Conservation (phyloP, 2,888 invertebrate species). For the Liposcelis brunnea region DNA sequence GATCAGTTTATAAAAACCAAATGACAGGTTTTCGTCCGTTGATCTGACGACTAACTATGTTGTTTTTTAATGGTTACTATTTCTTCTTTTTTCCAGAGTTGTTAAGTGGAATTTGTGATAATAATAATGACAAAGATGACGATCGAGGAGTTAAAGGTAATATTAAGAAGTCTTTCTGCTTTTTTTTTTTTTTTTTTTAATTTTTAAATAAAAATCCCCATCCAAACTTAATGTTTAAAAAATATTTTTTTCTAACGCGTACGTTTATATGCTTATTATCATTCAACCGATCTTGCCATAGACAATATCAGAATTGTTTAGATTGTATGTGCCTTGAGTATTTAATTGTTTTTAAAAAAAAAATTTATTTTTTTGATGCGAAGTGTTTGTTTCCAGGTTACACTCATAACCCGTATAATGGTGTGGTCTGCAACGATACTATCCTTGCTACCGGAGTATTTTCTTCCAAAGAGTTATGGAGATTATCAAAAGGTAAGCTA, state of each 20-base stretch:
- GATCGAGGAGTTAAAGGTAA: constrained; percentile 60
- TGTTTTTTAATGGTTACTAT: constrained; percentile 2
- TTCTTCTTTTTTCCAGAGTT: constrained; percentile 42
- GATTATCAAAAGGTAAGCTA: constrained; percentile 85
- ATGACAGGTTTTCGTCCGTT: no score
- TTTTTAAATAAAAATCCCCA: no score
- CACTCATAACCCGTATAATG: constrained; percentile 93
- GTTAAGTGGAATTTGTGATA: constrained; percentile 56
- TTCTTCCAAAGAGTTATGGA: constrained; percentile 98
- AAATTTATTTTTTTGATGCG: no score
- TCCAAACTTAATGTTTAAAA: no score
- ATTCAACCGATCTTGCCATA: no score
- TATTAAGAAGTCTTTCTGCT: constrained; percentile 16
- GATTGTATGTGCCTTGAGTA: no score
- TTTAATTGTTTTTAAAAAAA: no score
- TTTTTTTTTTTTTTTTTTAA: constrained; percentile 11
- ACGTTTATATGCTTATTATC: no score
- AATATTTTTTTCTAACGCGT: no score
- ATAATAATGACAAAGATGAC: constrained; percentile 38
- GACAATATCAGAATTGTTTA: no score
- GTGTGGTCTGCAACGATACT: constrained; percentile 97
- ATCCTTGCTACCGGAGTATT: constrained; percentile 99
- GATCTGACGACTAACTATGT: neutral
- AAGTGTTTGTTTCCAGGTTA: constrained; percentile 39
- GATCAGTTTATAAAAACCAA: constrained; percentile 5